Conservation (phyloP, 2,113 vertebrate species). For the Gambusia holbrooki region DNA sequence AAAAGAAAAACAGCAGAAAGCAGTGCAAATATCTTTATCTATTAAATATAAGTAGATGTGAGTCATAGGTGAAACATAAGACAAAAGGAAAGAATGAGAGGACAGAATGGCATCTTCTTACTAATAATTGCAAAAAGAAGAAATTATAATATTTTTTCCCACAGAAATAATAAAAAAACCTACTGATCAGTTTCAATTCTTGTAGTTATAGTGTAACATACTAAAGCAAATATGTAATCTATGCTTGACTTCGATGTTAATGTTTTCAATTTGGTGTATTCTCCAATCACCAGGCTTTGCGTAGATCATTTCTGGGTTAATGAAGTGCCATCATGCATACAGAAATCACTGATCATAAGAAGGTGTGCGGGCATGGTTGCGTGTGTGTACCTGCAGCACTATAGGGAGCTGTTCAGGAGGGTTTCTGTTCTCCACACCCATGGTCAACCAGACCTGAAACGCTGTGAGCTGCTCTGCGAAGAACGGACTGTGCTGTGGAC, state of each 20-base stretch:
- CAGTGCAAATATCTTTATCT: background rate
- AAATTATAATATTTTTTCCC: background rate
- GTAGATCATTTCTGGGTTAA: background rate
- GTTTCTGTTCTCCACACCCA: constrained; percentile 98
- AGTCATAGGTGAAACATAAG: background rate
- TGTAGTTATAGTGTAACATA: background rate
- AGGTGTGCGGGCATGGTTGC: background rate
- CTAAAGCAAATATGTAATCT: background rate
- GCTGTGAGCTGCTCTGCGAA: constrained; percentile 97
- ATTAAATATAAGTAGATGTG: background rate
- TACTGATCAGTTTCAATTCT: background rate
- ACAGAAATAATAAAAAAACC: background rate
- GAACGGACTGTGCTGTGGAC: constrained; percentile 94
- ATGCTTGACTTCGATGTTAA: background rate
- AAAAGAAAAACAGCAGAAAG: background rate
- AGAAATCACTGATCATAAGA: background rate
- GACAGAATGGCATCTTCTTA: background rate
- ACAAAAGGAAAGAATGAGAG: background rate
- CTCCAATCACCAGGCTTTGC: background rate
- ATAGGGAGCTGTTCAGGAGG: constrained; percentile 97
- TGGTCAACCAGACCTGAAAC: constrained; percentile 97
- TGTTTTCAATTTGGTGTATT: background rate
- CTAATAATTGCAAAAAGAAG: background rate
- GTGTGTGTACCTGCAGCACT: constrained; percentile 87
- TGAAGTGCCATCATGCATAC: background rate